Percentiles rank a stretch among this genome's conserved stretches.
Conservation (phyloP, 1,140 invertebrate genomes). For the Temnothorax longispinosus region DNA sequence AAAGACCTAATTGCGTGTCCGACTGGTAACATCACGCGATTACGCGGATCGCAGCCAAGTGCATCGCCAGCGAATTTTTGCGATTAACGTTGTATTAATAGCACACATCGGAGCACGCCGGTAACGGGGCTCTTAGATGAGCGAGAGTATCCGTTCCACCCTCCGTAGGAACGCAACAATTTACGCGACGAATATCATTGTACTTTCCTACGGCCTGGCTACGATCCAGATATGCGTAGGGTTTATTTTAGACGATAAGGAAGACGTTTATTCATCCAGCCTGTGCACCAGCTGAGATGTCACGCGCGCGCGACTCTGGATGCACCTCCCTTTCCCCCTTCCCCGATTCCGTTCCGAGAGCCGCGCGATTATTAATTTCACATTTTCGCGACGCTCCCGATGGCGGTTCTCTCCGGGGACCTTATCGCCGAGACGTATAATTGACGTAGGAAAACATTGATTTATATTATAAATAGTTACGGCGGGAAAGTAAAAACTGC, state of each 20-base stretch:
- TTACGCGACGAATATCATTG: constrained; percentile 81
- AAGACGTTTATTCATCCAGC: constrained; percentile 85
- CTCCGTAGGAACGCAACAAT: constrained; percentile 71
- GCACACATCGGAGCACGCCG: background rate
- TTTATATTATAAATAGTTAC: constrained; percentile 20
- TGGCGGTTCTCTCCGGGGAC: constrained; percentile 19
- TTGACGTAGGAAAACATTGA: background rate
- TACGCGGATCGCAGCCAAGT: constrained; percentile 7
- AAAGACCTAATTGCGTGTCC: constrained; percentile 25
- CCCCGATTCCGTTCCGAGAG: background rate
- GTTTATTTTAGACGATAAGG: constrained; percentile 86
- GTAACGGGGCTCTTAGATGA: constrained; percentile 23
- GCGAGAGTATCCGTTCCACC: constrained; percentile 31
- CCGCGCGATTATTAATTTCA: constrained; percentile 69
- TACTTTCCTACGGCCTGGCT: constrained; percentile 82
- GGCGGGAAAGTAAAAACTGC: constrained; percentile 26
- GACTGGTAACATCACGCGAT: background rate
- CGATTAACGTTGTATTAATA: constrained; percentile 40
- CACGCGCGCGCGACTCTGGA: constrained; percentile 79
- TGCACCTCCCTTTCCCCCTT: constrained; percentile 51
- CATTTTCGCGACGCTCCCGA: constrained; percentile 20
- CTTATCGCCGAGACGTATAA: constrained; percentile 16
- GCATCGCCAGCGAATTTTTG: constrained; percentile 37
- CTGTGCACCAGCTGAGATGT: constrained; percentile 82
- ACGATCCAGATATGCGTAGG: constrained; percentile 83